Base-by-base conservation (phyloP, 2,113 vertebrate genomes). In the Poecile atricapillus region DNA sequence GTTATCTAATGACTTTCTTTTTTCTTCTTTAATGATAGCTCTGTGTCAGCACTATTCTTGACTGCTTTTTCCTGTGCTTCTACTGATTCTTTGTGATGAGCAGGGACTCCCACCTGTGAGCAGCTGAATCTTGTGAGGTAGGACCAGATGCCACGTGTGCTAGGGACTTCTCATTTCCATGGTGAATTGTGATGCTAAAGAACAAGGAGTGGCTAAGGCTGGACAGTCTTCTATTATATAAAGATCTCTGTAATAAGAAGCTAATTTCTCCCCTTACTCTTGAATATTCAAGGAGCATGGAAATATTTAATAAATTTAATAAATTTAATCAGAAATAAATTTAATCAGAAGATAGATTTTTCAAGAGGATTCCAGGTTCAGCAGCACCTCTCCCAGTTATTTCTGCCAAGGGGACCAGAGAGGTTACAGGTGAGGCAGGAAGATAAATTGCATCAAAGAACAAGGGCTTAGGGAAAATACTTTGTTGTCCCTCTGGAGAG, bases 111-210 rank as follows among this genome's bases (percentile, higher is more conserved):
- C n/a, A 56, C 15, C 31, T 31, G 22, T 15, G 31, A 46, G 55
- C 31, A 55, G 13, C 11, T 60, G 49, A 22, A 14, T 9, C 55
- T 11, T 12, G 27, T 60, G 24, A 69, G 63, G 22, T 6, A 17
- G 76, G 21, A 44, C 33, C 0, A 1, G 65, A 10, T 1, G 2
- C 16, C 35, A 2, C 2, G 0, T 5, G 24, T 35, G n/a, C 43
- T 74, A 50, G 5, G 20, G 7, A 7, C 25, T 73, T 80, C 46
- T 64, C 43, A 27, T 50, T 76, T 41, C 68, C 59, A 7, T 5
- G 37, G 24, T 62, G 63, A 77, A 7, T 25, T 31, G 15, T 23
- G 41, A 11, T 1, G 0, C 39, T 69, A 39, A 81, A 27, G 55
- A 80, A 28, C 31, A 31, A 30, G 44, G 19, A 73, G 31, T 37